Percentiles rank a stretch among this genome's conserved stretches.
phyloP scores from a whole-genome alignment of 2,888 invertebrate genomes.

The Punctoribates punctum region DNA sequence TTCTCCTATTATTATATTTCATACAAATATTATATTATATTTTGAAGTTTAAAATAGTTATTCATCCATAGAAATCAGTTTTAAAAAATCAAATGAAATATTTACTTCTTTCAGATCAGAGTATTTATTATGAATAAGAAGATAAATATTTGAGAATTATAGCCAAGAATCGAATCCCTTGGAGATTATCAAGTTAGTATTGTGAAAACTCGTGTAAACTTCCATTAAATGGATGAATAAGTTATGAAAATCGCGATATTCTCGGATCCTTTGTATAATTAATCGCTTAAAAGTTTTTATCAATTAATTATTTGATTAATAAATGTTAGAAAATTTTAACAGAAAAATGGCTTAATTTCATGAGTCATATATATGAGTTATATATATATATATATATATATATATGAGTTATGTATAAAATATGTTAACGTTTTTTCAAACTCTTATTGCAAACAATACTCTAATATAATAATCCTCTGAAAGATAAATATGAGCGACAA shows the following conservation, averaged over 20 bases:
- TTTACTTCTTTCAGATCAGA: too few species aligned
- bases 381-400: too few species aligned
- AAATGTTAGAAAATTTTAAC: not conserved
- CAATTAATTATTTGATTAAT: not conserved
- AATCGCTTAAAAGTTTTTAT: not conserved
- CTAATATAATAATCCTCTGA: not conserved
- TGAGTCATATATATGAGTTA: too few species aligned
- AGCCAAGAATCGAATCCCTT: too few species aligned
- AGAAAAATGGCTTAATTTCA: not conserved
- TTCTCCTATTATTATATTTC: not conserved
- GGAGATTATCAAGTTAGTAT: too few species aligned
- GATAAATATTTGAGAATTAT: too few species aligned
- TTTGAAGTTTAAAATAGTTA: too few species aligned
- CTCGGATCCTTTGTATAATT: not conserved
- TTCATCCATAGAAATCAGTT: too few species aligned
- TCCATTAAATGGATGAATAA: not conserved
- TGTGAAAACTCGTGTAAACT: not conserved
- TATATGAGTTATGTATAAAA: slow-evolving; percentile 2
- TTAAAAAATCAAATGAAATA: too few species aligned
- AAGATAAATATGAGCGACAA: not conserved
- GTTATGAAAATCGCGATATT: too few species aligned
- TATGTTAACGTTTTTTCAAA: not conserved
- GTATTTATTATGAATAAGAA: too few species aligned
- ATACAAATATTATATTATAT: too few species aligned
- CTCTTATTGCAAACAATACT: not conserved